Percentiles rank a stretch among this genome's conserved stretches.
phyloP scores from a whole-genome alignment of 2,888 invertebrate species.

The Himalopsyche japonica region DNA sequence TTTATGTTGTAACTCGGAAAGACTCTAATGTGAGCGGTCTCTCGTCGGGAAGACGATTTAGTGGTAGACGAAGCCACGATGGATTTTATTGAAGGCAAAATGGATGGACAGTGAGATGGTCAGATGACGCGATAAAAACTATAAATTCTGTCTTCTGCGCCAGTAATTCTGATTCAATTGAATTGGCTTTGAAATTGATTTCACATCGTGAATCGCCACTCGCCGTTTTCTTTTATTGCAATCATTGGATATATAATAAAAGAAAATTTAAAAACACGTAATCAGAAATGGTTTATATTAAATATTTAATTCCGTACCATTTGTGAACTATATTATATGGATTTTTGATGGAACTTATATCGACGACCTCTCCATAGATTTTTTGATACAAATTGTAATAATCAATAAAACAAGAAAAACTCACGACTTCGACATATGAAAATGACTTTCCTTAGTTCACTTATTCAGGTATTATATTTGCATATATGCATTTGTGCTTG shows the following conservation, averaged over 20 bases:
- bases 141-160: conserved; percentile 22
- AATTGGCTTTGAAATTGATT: conserved; percentile 25
- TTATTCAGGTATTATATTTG: too few relatives aligned
- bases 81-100: conserved; percentile 38
- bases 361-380: too few relatives aligned
- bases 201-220: background rate
- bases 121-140: conserved; percentile 35
- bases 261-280: too few relatives aligned
- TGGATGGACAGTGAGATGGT: conserved; percentile 38
- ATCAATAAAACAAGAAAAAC: too few relatives aligned
- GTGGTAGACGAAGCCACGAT: conserved; percentile 25
- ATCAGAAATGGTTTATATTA: too few relatives aligned
- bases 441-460: too few relatives aligned
- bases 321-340: too few relatives aligned
- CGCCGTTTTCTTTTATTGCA: conserved; percentile 8
- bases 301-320: too few relatives aligned
- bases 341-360: too few relatives aligned
- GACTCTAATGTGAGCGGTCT: background rate
- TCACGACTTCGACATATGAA: too few relatives aligned
- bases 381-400: too few relatives aligned
- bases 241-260: background rate
- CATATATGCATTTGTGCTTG: too few relatives aligned
- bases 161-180: conserved; percentile 28
- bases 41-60: conserved; percentile 20
- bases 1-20: background rate